Conservation (phyloP, 2,797 vertebrate species). For the Emys orbicularis region DNA sequence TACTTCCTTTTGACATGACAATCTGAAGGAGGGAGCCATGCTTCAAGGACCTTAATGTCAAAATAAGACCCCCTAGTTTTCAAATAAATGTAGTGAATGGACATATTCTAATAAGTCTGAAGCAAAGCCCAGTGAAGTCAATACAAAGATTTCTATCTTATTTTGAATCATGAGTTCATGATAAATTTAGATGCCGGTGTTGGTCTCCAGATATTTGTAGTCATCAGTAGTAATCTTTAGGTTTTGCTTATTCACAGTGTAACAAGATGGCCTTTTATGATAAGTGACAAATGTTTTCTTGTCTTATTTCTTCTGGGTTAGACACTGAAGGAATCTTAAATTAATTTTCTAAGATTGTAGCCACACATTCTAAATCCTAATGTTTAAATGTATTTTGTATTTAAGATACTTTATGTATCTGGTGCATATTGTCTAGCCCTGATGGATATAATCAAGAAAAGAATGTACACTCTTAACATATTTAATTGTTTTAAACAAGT, state of each 20-base stretch:
- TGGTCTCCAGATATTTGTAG: background rate
- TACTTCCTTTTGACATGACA: background rate
- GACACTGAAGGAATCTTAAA: background rate
- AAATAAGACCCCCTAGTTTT: background rate
- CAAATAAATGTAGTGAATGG: background rate
- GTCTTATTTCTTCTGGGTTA: background rate
- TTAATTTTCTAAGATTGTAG: background rate
- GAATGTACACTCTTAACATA: background rate
- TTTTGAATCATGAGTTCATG: background rate
- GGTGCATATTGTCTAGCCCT: background rate
- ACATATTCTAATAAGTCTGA: background rate
- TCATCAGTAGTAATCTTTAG: background rate
- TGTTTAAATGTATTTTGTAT: background rate
- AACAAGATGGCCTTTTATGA: background rate
- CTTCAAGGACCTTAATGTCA: background rate
- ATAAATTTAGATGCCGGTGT: background rate
- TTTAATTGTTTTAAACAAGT: conserved; percentile 34
- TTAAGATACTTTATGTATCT: background rate
- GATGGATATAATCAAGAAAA: background rate
- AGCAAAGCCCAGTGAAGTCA: background rate
- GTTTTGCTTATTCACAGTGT: background rate
- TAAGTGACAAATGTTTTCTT: background rate
- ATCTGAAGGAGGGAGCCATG: background rate
- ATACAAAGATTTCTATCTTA: background rate
- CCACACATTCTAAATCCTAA: background rate